Conservation (phyloP, 2,797 vertebrate genomes). For the Sparidentex hasta region DNA sequence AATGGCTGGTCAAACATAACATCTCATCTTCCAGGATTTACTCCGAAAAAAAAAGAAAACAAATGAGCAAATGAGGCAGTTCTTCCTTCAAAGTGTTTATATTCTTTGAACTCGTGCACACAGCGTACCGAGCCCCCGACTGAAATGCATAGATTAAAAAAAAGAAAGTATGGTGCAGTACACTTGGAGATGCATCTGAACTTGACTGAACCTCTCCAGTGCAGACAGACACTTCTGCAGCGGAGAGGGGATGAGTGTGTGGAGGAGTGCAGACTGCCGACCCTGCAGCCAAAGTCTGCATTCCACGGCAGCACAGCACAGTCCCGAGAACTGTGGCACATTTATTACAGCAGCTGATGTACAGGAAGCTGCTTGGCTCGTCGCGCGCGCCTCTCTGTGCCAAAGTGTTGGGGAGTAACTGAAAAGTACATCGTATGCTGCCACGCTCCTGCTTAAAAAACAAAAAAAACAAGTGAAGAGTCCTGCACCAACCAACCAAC, state of each 20-base stretch:
- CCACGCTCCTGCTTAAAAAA: constrained; percentile 7
- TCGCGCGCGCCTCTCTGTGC: constrained; percentile 14
- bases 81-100: not conserved
- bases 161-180: not conserved
- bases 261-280: constrained; percentile 62
- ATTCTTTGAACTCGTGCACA: constrained; percentile 17
- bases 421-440: constrained; percentile 17
- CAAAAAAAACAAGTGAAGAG: constrained; percentile 8
- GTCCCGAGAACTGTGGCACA: constrained; percentile 72
- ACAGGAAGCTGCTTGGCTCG: constrained; percentile 80
- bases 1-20: not conserved
- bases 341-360: constrained; percentile 88
- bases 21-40: not conserved
- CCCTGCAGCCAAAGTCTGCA: constrained; percentile 78
- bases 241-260: constrained; percentile 38
- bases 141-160: constrained; percentile 12
- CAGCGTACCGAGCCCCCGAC: not conserved
- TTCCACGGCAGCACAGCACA: constrained; percentile 61
- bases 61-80: not conserved
- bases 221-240: constrained; percentile 56
- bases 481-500: not conserved
- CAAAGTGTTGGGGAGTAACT: constrained; percentile 53
- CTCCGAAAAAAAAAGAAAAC: not conserved
- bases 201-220: constrained; percentile 61
- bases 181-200: constrained; percentile 53